These are phyloP conservation scores for Poeciliopsis gracilis DNA, from an alignment of 2,797 vertebrate species.

Conservation along the genomic window DNA sequence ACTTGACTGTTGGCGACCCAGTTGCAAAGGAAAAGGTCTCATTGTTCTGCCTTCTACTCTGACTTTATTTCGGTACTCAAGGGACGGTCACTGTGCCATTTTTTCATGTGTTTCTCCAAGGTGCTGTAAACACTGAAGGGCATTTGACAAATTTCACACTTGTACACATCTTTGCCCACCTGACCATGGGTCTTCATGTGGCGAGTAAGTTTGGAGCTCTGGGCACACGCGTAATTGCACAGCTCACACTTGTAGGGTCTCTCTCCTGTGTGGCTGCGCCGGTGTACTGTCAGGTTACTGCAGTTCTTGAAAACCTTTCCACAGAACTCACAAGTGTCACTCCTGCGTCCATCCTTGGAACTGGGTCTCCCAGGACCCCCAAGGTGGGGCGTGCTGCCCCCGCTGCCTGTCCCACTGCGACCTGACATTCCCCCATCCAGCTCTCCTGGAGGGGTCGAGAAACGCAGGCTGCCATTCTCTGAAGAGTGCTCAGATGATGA, in stretches of 20 bases:
- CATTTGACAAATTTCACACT: constrained; percentile 99
- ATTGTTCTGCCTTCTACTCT: constrained; percentile 94
- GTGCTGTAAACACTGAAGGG: constrained; percentile 99
- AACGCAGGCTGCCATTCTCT: constrained; percentile 99
- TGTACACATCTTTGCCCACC: constrained; percentile 99
- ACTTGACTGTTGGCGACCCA: constrained; percentile 71
- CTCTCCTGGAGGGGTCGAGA: constrained; percentile 97
- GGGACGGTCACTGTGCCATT: constrained; percentile 99
- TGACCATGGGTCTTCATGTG: constrained; percentile 99
- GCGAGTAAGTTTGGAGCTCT: constrained; percentile 99
- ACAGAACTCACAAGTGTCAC: constrained; percentile 99
- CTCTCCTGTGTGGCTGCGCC: constrained; percentile 99
- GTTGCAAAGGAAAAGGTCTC: constrained; percentile 67
- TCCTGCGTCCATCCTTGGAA: constrained; percentile 98
- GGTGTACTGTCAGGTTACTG: constrained; percentile 99
- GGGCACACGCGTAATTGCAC: constrained; percentile 99
- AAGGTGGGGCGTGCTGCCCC: constrained; percentile 98
- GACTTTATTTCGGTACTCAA: constrained; percentile 99
- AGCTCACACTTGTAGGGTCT: constrained; percentile 99
- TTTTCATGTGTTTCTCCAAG: constrained; percentile 99
- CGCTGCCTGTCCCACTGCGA: constrained; percentile 97
- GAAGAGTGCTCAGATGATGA: constrained; percentile 99
- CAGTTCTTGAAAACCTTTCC: constrained; percentile 99
- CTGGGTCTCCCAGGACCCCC: constrained; percentile 93
- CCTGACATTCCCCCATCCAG: constrained; percentile 97